A percentile compares a stretch with the other conserved stretches of the same genome.
phyloP scores from a whole-genome alignment of 2,113 vertebrate genomes.

The Aplodontia rufa region DNA sequence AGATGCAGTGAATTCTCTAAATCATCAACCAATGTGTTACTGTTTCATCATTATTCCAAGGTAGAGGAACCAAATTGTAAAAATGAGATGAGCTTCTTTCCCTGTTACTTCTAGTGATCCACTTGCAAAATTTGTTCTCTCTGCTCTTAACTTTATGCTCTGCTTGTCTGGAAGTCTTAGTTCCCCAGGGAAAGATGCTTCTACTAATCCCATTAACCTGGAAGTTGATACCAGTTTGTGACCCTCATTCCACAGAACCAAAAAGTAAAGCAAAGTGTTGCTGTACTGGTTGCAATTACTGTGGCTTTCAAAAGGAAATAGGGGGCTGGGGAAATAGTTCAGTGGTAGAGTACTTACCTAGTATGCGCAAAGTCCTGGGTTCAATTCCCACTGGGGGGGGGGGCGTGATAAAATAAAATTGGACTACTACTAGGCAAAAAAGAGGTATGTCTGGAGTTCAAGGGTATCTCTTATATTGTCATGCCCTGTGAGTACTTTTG shows the following conservation, averaged over 20 bases:
- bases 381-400: neutral
- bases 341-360: no score
- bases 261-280: neutral
- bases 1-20: neutral
- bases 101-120: neutral
- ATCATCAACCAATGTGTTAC: neutral
- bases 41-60: neutral
- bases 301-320: neutral
- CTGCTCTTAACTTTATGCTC: neutral
- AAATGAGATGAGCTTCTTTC: neutral
- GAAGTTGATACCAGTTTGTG: neutral
- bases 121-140: neutral
- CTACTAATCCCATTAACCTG: neutral
- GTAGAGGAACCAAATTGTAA: neutral
- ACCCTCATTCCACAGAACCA: neutral
- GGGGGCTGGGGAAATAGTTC: no score
- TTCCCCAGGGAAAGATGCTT: neutral
- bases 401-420: neutral
- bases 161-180: neutral
- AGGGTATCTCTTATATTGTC: neutral
- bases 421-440: neutral
- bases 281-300: neutral
- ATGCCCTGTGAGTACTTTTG: neutral
- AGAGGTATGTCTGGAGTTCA: neutral
- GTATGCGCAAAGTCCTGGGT: neutral